These are phyloP conservation scores for Botia kubotai DNA, from an alignment of 2,797 vertebrate genomes.

Conservation along the genomic window DNA sequence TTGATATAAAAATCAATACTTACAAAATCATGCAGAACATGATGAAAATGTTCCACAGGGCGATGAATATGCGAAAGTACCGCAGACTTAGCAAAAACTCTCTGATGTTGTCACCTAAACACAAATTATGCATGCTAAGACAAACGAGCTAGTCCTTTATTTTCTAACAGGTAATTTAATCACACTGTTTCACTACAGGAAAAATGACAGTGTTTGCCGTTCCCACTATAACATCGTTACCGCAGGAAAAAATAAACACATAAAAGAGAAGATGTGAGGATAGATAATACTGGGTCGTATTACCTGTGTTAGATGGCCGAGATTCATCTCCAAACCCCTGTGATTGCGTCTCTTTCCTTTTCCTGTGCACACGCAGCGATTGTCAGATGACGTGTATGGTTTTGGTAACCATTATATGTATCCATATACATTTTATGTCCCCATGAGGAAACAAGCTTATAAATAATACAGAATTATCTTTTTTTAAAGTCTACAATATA, in stretches of 20 bases:
- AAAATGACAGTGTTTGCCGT: no score
- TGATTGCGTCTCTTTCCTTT: conserved; percentile 87
- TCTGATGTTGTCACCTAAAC: conserved; percentile 92
- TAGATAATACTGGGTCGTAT: background rate
- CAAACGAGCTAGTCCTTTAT: background rate
- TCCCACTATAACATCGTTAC: no score
- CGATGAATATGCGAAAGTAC: conserved; percentile 97
- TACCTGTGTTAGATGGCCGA: conserved; percentile 87
- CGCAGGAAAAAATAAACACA: no score
- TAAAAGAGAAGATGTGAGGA: no score
- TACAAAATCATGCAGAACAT: conserved; percentile 99
- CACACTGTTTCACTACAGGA: no score
- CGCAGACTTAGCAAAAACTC: conserved; percentile 95
- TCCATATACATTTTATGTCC: no score
- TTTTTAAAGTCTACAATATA: no score
- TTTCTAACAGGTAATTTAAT: no score
- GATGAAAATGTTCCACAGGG: conserved; percentile 97
- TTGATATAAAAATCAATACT: conserved; percentile 71
- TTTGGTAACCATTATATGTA: no score
- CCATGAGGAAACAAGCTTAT: no score
- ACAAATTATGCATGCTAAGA: conserved; percentile 24
- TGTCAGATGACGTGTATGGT: background rate
- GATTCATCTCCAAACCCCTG: conserved; percentile 93
- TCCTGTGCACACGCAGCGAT: conserved; percentile 72
- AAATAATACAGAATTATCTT: no score